Conservation (phyloP, 2,797 vertebrate genomes). For the Iguana delicatissima region DNA sequence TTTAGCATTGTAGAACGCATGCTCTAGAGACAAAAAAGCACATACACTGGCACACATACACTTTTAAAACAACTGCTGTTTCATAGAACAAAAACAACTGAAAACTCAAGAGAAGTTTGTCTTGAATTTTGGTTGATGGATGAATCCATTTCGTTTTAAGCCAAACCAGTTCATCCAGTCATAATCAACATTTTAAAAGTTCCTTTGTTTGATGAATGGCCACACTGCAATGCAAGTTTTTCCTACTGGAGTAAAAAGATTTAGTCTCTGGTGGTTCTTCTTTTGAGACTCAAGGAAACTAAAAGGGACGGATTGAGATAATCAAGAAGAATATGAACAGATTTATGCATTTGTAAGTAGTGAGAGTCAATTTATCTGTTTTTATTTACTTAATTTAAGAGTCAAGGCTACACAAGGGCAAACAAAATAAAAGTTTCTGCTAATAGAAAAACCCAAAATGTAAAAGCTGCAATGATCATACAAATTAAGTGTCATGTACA, state of each 20-base stretch:
- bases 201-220: slow-evolving; percentile 44
- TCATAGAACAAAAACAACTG: slow-evolving; percentile 32
- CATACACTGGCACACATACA: no score
- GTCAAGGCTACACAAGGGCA: no score
- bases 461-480: not conserved
- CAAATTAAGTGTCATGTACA: not conserved
- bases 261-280: not conserved
- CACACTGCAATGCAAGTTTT: slow-evolving; percentile 7
- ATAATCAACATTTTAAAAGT: slow-evolving; percentile 40
- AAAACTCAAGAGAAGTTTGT: slow-evolving; percentile 52
- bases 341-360: not conserved
- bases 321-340: not conserved
- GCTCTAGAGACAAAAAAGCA: no score
- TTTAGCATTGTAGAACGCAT: slow-evolving; percentile 55
- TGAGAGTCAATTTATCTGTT: no score
- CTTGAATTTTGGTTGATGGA: slow-evolving; percentile 51
- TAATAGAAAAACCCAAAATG: not conserved
- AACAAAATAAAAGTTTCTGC: not conserved
- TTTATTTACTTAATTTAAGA: no score
- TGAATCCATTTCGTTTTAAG: slow-evolving; percentile 49
- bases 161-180: slow-evolving; percentile 33
- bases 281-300: not conserved
- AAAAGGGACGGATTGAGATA: not conserved
- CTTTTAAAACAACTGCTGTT: not conserved
- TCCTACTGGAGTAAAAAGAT: slow-evolving; percentile 21